Conservation (phyloP, 1,140 invertebrate genomes). For the Halictus rubicundus region DNA sequence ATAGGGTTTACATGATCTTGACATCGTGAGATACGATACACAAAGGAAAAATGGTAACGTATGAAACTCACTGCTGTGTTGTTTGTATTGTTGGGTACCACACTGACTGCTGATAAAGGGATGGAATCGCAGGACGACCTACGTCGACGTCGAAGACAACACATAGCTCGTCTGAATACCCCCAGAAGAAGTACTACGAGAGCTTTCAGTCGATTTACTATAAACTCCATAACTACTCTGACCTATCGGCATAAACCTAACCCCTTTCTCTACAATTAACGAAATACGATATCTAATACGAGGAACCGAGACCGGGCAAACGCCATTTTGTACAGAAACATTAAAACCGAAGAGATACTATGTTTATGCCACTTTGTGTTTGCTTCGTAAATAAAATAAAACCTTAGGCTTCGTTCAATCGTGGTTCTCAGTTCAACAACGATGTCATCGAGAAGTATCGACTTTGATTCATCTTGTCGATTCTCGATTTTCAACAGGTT, state of each 20-base stretch:
- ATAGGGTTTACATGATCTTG: constrained; percentile 21
- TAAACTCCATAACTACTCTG: constrained; percentile 74
- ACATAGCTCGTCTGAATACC: constrained; percentile 80
- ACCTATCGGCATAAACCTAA: constrained; percentile 30
- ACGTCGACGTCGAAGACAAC: constrained; percentile 80
- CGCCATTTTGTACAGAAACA: constrained; percentile 25
- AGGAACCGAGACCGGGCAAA: neutral
- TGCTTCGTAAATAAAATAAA: neutral
- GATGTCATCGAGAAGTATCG: constrained; percentile 17
- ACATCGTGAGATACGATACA: neutral
- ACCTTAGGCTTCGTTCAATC: too few relatives aligned
- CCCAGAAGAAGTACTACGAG: constrained; percentile 79
- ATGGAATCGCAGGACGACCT: constrained; percentile 80
- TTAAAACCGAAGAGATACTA: neutral
- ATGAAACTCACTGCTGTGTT: constrained; percentile 58
- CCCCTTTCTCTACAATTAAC: constrained; percentile 25
- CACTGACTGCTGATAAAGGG: constrained; percentile 80
- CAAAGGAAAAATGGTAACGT: constrained; percentile 1
- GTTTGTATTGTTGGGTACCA: constrained; percentile 76
- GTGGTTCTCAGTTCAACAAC: neutral
- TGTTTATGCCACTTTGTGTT: neutral
- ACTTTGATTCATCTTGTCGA: constrained; percentile 4
- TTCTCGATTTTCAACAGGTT: constrained; percentile 26
- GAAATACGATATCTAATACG: neutral
- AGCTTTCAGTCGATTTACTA: constrained; percentile 79